phyloP scores from a whole-genome alignment of 2,888 invertebrate species.

The Meghimatium bilineatum region DNA sequence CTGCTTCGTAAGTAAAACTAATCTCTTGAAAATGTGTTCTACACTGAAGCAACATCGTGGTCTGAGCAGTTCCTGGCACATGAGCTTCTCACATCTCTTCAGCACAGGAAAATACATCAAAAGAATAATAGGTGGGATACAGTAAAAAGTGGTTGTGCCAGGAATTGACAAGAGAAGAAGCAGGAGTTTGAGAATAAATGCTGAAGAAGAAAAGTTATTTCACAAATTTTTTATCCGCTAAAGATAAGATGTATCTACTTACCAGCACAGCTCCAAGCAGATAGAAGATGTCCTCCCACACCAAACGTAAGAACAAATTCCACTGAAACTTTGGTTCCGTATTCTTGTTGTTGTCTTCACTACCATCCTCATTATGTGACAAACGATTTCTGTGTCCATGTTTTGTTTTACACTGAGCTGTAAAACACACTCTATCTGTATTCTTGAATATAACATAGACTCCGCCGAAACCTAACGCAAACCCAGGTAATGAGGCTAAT shows the following conservation, averaged over 20 bases:
- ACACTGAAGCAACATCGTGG: too few relatives aligned
- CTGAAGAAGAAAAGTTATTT: conserved; percentile 6
- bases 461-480: conserved; percentile 8
- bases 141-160: too few relatives aligned
- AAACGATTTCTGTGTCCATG: conserved; percentile 37
- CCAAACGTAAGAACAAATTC: conserved; percentile 84
- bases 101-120: neutral
- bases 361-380: conserved; percentile 41
- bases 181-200: neutral
- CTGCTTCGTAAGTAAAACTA: too few relatives aligned
- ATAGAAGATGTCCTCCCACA: conserved; percentile 87
- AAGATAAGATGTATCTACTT: conserved; percentile 50
- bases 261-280: conserved; percentile 88
- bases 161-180: neutral
- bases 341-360: conserved; percentile 9
- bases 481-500: neutral
- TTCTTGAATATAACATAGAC: conserved; percentile 15
- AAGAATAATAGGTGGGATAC: neutral
- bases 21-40: too few relatives aligned
- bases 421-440: neutral
- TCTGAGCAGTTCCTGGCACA: too few relatives aligned
- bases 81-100: too few relatives aligned
- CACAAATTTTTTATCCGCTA: too few relatives aligned
- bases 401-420: conserved; percentile 48
- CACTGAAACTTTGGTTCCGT: conserved; percentile 85